A percentile compares a stretch with the other conserved stretches of the same genome.
Conservation (phyloP, 1,140 invertebrate species). For the Ladona fulva region DNA sequence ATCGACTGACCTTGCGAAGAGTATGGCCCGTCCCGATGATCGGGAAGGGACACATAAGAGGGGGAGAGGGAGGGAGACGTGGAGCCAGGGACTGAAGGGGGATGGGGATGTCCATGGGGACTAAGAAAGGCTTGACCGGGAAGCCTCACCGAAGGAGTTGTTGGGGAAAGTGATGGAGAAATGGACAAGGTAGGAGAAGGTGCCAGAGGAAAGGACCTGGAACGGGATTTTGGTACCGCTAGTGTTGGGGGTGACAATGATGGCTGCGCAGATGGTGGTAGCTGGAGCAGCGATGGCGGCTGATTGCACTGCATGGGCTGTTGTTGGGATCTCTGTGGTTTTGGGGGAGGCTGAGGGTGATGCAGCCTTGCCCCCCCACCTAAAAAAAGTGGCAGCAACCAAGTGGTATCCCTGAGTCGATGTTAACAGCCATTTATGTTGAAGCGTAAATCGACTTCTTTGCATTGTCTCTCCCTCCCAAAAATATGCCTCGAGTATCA, state of each 20-base stretch:
- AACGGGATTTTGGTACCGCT: conserved; percentile 16
- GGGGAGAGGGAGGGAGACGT: conserved; percentile 15
- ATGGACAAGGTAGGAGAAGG: conserved; percentile 10
- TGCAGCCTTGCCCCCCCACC: background rate
- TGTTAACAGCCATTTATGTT: no score
- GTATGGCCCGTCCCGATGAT: conserved; percentile 20
- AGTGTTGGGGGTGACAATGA: background rate
- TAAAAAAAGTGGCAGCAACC: background rate
- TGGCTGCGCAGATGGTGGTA: background rate
- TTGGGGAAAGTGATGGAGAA: background rate
- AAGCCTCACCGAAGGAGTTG: background rate
- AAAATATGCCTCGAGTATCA: no score
- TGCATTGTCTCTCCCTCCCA: no score
- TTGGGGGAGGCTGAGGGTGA: conserved; percentile 28
- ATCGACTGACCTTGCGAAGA: conserved; percentile 25
- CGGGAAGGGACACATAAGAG: conserved; percentile 18
- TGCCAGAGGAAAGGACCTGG: conserved; percentile 22
- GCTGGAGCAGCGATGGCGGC: background rate
- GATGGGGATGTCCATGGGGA: background rate
- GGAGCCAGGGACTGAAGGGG: conserved; percentile 12
- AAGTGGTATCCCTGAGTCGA: background rate
- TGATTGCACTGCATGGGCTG: background rate
- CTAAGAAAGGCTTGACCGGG: background rate
- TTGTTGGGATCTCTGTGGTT: conserved; percentile 33
- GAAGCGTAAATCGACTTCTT: no score